phyloP scores from a whole-genome alignment of 2,797 vertebrate species.

The Ceryle rudis region DNA sequence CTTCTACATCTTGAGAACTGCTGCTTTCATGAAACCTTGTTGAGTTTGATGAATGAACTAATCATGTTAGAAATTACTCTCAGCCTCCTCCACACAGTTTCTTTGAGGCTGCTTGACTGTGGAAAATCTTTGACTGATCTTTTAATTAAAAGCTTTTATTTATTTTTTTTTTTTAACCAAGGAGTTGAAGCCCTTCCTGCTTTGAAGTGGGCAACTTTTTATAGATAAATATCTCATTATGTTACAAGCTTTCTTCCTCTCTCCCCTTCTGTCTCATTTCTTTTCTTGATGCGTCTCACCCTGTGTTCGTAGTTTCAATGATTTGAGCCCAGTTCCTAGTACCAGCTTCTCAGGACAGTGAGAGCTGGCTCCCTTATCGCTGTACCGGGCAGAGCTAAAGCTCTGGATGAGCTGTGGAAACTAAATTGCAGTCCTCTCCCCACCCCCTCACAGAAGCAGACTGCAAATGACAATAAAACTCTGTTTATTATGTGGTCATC shows the following conservation, averaged over 20 bases:
- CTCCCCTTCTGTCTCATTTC: conserved; percentile 11
- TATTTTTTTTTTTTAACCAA: not conserved
- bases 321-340: not conserved
- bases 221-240: conserved; percentile 63
- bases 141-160: conserved; percentile 55
- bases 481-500: conserved; percentile 42
- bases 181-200: not conserved
- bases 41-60: conserved; percentile 35
- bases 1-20: not conserved
- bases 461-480: conserved; percentile 31
- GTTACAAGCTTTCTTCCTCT: conserved; percentile 27
- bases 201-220: conserved; percentile 64
- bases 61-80: conserved; percentile 19
- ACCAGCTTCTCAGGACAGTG: not conserved
- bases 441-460: not conserved
- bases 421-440: not conserved
- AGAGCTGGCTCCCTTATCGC: not conserved
- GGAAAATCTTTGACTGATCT: conserved; percentile 54
- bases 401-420: not conserved
- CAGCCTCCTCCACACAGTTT: conserved; percentile 50
- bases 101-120: conserved; percentile 51
- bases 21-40: not conserved
- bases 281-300: conserved; percentile 23
- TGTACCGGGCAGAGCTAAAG: not conserved
- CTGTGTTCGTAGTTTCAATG: not conserved